Conservation (phyloP, 1,140 invertebrate genomes). For the Cydia amplana region DNA sequence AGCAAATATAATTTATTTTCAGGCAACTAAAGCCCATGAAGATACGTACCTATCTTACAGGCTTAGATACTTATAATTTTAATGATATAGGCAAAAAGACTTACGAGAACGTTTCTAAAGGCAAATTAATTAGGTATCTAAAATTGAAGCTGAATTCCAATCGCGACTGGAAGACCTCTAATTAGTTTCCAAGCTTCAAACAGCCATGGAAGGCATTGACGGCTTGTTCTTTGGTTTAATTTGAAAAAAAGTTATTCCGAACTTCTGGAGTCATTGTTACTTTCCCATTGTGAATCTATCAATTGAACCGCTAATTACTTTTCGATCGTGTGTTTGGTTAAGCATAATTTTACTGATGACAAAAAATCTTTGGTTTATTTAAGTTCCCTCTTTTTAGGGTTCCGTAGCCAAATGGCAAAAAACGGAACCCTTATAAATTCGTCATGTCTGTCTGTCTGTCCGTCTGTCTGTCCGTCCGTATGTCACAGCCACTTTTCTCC, state of each 20-base stretch:
- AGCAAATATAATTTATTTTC: too few relatives aligned
- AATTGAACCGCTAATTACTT: neutral
- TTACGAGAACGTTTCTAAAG: constrained; percentile 7
- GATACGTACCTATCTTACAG: too few relatives aligned
- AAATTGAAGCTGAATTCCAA: constrained; percentile 13
- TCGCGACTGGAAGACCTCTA: constrained; percentile 6
- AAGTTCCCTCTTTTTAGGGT: too few relatives aligned
- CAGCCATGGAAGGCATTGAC: neutral
- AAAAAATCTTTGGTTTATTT: too few relatives aligned
- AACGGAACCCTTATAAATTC: too few relatives aligned
- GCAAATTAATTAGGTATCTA: constrained; percentile 9
- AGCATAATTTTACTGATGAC: neutral
- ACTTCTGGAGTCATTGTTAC: constrained; percentile 1
- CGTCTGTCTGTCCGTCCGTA: too few relatives aligned
- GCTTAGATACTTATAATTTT: neutral
- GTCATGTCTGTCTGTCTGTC: too few relatives aligned
- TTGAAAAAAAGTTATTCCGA: constrained; percentile 11
- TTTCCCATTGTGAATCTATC: neutral
- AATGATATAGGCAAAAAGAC: neutral
- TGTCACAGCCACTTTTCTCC: too few relatives aligned
- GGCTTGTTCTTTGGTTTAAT: constrained; percentile 19
- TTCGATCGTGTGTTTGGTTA: neutral
- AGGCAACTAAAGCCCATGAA: too few relatives aligned
- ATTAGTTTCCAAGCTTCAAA: constrained; percentile 17
- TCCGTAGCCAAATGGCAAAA: too few relatives aligned